A percentile compares a stretch with the other conserved stretches of the same genome.
Evolutionary conservation across 2,888 invertebrate species (phyloP).

Genomic region (Terebella lapidaria): DNA sequence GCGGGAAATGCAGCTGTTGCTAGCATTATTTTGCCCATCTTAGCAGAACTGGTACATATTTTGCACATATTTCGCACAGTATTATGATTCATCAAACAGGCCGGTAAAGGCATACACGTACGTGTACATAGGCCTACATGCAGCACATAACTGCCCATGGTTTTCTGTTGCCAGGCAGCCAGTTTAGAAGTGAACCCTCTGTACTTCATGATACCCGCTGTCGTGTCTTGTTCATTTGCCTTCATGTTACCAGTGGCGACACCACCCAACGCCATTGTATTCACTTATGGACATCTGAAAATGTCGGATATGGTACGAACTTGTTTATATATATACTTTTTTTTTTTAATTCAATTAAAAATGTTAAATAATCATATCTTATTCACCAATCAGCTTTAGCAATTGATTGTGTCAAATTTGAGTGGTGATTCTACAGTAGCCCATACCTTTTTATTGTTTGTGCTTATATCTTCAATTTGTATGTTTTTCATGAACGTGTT

Average conservation of each 20-base stretch:
- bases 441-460: too few species aligned
- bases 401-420: too few species aligned
- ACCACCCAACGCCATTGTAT: conserved; percentile 90
- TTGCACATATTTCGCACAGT: too few species aligned
- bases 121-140: conserved; percentile 1
- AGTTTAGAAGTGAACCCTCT: conserved; percentile 75
- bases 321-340: background rate
- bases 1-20: conserved; percentile 47
- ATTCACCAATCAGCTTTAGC: too few species aligned
- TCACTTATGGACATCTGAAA: conserved; percentile 56
- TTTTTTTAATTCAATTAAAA: background rate
- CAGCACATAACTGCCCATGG: too few species aligned
- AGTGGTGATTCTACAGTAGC: too few species aligned
- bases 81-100: too few species aligned
- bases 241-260: conserved; percentile 91
- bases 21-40: conserved; percentile 46
- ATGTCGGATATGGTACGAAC: conserved; percentile 51
- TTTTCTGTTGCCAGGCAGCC: conserved; percentile 60
- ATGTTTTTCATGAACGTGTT: too few species aligned
- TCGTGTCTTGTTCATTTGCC: conserved; percentile 82
- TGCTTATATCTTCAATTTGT: too few species aligned
- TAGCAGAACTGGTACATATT: conserved; percentile 37
- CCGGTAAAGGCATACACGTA: background rate
- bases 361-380: too few species aligned
- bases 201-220: conserved; percentile 82